Conservation (phyloP, 1,140 invertebrate genomes). For the Drosophila sp. region DNA sequence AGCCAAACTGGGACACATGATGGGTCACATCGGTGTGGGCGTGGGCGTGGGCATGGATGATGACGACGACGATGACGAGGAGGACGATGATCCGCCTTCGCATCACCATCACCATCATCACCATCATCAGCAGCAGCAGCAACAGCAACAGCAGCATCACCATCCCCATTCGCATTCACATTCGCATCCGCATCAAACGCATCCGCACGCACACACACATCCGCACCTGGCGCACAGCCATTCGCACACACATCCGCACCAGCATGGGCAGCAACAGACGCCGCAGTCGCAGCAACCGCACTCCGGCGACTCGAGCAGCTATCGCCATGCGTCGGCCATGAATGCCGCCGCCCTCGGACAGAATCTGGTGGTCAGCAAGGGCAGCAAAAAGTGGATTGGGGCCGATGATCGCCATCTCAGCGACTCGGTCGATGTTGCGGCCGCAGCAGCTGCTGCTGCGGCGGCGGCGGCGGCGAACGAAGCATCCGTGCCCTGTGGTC, state of each 20-base stretch:
- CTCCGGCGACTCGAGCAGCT: slow-evolving; percentile 44
- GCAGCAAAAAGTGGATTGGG: slow-evolving; percentile 82
- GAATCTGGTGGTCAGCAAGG: slow-evolving; percentile 82
- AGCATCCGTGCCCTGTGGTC: slow-evolving; percentile 7
- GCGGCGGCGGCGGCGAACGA: slow-evolving; percentile 2
- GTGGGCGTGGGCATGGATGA: slow-evolving; percentile 43
- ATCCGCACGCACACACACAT: slow-evolving; percentile 32
- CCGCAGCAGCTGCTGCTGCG: not conserved
- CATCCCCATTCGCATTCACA: slow-evolving; percentile 35
- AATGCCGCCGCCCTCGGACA: slow-evolving; percentile 68
- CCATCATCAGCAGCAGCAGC: slow-evolving; percentile 50
- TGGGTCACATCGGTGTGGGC: slow-evolving; percentile 66
- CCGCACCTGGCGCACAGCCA: slow-evolving; percentile 34
- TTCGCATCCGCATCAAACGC: slow-evolving; percentile 57
- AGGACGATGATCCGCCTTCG: slow-evolving; percentile 63
- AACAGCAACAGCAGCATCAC: too few relatives aligned
- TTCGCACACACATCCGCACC: slow-evolving; percentile 40
- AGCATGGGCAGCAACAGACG: slow-evolving; percentile 41
- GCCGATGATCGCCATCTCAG: slow-evolving; percentile 67
- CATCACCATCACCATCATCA: slow-evolving; percentile 55
- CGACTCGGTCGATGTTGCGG: slow-evolving; percentile 48
- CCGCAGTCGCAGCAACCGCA: slow-evolving; percentile 52
- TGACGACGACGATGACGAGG: slow-evolving; percentile 75
- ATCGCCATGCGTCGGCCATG: slow-evolving; percentile 71
- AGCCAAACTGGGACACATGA: slow-evolving; percentile 73